Evolutionary conservation across 2,888 invertebrate genomes (phyloP).

Genomic region (Sinelater perroti): DNA sequence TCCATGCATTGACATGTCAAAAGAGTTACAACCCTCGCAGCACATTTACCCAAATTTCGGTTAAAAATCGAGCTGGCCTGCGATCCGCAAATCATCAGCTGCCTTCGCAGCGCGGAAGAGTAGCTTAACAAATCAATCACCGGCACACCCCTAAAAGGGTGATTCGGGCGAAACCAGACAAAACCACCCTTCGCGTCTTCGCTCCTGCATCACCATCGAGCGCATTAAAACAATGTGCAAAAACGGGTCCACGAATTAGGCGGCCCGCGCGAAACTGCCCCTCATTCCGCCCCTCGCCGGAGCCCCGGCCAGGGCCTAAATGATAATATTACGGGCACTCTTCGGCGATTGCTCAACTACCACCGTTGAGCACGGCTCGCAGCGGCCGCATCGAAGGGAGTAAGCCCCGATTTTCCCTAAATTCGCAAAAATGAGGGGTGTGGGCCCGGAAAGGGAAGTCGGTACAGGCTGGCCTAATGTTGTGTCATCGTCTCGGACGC

Average conservation of each 20-base stretch:
- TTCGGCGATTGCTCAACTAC: slow-evolving; percentile 23
- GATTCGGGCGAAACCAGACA: slow-evolving; percentile 35
- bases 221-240: slow-evolving; percentile 39
- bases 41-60: no score
- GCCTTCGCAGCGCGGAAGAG: slow-evolving; percentile 28
- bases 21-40: no score
- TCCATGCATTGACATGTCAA: no score
- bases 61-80: slow-evolving; percentile 19
- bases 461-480: slow-evolving; percentile 58
- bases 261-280: slow-evolving; percentile 15
- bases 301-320: no score
- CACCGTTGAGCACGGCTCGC: no score
- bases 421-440: slow-evolving; percentile 50
- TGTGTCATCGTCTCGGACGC: slow-evolving; percentile 53
- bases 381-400: slow-evolving; percentile 44
- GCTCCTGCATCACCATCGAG: slow-evolving; percentile 25
- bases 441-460: slow-evolving; percentile 55
- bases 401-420: slow-evolving; percentile 56
- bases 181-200: slow-evolving; percentile 33
- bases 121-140: slow-evolving; percentile 38
- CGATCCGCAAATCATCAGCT: slow-evolving; percentile 34
- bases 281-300: no score
- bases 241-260: slow-evolving; percentile 29
- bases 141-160: slow-evolving; percentile 32
- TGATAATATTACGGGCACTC: slow-evolving; percentile 33